phyloP scores from a whole-genome alignment of 2,113 vertebrate genomes.

The Myiopsitta monachus region DNA sequence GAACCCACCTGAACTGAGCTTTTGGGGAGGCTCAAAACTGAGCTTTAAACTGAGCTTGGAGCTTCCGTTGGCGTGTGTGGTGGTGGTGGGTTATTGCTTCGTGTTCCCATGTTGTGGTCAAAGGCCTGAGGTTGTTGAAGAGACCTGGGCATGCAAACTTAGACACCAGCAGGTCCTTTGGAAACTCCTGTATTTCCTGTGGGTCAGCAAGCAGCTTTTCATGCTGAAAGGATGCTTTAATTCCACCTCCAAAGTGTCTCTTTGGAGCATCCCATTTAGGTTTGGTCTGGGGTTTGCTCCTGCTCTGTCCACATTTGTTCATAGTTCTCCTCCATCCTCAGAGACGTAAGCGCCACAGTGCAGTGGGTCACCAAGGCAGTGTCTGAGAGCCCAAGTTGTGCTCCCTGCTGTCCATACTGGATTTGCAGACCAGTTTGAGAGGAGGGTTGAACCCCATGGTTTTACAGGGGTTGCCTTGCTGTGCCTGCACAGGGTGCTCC shows the following conservation, averaged over 20 bases:
- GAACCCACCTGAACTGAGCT: neutral
- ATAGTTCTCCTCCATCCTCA: neutral
- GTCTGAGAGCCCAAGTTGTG: neutral
- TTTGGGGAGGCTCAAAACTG: neutral
- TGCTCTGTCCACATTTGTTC: neutral
- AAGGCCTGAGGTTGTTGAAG: neutral
- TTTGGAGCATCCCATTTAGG: neutral
- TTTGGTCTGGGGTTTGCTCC: neutral
- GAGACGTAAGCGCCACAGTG: accelerated
- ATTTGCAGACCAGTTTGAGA: neutral
- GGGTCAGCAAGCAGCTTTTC: neutral
- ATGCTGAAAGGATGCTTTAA: neutral
- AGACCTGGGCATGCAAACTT: neutral
- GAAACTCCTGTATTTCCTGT: neutral
- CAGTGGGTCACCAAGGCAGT: neutral
- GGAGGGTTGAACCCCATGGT: neutral
- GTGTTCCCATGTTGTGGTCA: neutral
- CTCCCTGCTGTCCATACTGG: neutral
- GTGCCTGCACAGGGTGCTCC: neutral
- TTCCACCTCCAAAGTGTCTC: neutral
- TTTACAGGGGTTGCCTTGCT: neutral
- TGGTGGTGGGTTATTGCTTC: neutral
- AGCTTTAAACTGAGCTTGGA: neutral
- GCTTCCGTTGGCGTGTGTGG: neutral
- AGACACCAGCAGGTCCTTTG: neutral